Percentiles rank a stretch among this genome's conserved stretches.
Conservation (phyloP, 2,113 vertebrate genomes). For the Hydropotes inermis region DNA sequence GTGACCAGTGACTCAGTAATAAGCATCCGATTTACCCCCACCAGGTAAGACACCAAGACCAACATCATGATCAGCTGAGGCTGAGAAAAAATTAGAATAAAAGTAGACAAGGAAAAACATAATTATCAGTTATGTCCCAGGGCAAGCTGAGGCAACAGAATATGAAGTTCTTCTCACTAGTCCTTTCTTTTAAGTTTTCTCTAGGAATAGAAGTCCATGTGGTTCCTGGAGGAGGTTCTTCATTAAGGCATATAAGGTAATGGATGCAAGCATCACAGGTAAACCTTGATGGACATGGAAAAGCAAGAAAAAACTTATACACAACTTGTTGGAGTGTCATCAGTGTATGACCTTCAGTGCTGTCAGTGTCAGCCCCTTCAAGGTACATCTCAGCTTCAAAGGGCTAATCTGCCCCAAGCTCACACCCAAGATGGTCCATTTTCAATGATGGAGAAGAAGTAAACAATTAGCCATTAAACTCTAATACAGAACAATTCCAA, state of each 20-base stretch:
- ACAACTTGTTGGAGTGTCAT: neutral
- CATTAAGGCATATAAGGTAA: neutral
- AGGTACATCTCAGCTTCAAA: neutral
- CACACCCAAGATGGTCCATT: neutral
- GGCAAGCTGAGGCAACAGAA: neutral
- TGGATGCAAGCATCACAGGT: neutral
- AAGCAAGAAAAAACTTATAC: neutral
- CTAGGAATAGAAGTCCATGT: neutral
- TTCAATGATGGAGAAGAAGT: neutral
- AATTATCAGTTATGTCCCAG: neutral
- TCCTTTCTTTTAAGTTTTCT: neutral
- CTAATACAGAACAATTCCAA: neutral
- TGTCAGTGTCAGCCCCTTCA: neutral
- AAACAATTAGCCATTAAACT: neutral
- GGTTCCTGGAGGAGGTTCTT: neutral
- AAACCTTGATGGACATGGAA: neutral
- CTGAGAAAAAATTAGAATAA: neutral
- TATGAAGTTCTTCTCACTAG: neutral
- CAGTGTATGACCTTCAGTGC: neutral
- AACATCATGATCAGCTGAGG: neutral
- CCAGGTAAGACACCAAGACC: neutral
- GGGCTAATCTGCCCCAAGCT: neutral
- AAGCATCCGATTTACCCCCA: neutral
- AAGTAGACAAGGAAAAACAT: neutral
- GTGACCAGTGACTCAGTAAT: neutral